Percentiles rank a stretch among this genome's conserved stretches.
Evolutionary conservation across 37 sponge, comb jelly and placozoan species (phyloP).

Genomic region (Halichondria panicea): DNA sequence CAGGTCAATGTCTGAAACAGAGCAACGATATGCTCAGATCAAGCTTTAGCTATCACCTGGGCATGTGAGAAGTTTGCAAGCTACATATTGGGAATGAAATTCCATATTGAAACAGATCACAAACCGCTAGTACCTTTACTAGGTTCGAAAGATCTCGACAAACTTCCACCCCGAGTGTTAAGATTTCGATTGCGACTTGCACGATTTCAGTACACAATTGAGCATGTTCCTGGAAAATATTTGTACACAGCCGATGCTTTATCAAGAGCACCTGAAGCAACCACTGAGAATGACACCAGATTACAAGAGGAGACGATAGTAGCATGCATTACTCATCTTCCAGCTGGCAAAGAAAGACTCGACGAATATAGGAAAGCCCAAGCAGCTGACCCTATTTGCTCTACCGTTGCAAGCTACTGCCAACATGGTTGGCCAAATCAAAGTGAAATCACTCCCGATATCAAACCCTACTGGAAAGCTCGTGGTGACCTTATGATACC

Average conservation of each 20-base stretch:
- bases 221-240: conserved; percentile 29
- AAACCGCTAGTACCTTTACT: conserved; percentile 46
- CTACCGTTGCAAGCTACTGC: conserved; percentile 3
- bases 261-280: conserved; percentile 23
- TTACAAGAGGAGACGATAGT: not conserved
- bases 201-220: conserved; percentile 21
- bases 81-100: conserved; percentile 22
- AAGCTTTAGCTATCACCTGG: conserved; percentile 38
- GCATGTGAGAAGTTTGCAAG: conserved; percentile 36
- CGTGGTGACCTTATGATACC: not conserved
- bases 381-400: conserved; percentile 12
- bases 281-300: not conserved
- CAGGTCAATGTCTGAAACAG: conserved; percentile 39
- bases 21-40: conserved; percentile 34
- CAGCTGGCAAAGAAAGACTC: conserved; percentile 10
- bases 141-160: conserved; percentile 33
- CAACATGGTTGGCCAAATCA: conserved; percentile 17
- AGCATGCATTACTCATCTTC: not conserved
- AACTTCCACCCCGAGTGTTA: conserved; percentile 21
- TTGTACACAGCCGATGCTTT: conserved; percentile 42
- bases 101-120: conserved; percentile 48
- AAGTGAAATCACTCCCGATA: not conserved
- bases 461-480: conserved; percentile 18
- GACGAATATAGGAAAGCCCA: conserved; percentile 19
- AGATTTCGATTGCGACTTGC: conserved; percentile 31